phyloP scores from a whole-genome alignment of 2,797 vertebrate species.

The Danio jaintianensis region DNA sequence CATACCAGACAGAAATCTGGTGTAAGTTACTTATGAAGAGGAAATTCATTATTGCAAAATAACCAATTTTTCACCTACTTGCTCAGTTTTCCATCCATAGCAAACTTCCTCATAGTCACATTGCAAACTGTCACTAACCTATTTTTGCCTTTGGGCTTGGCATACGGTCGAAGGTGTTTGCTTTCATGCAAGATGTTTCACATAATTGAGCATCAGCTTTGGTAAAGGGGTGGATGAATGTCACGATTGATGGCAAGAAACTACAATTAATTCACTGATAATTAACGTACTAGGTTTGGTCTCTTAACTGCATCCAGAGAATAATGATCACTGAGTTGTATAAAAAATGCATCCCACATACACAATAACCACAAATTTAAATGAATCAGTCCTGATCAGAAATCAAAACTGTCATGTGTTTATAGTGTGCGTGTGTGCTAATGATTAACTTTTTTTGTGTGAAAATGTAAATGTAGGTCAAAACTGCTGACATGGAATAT shows the following conservation, averaged over 20 bases:
- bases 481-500: too few relatives aligned
- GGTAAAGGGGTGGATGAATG: background rate
- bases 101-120: constrained; percentile 27
- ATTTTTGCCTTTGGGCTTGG: constrained; percentile 32
- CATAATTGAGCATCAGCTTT: constrained; percentile 20
- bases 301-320: background rate
- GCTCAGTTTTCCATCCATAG: background rate
- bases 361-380: background rate
- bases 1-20: background rate
- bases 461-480: too few relatives aligned
- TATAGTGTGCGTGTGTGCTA: constrained; percentile 6
- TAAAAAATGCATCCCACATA: background rate
- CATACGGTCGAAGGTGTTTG: background rate
- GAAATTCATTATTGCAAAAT: background rate
- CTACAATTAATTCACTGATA: background rate
- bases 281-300: background rate
- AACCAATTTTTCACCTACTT: background rate
- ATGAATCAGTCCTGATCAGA: background rate
- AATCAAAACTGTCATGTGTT: background rate
- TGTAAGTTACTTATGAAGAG: background rate
- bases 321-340: background rate
- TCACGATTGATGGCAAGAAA: background rate
- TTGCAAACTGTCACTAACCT: constrained; percentile 13
- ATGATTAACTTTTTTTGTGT: constrained; percentile 24
- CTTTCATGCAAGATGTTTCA: constrained; percentile 22